Conservation (phyloP, 2,797 vertebrate genomes). For the Hirundo rustica region DNA sequence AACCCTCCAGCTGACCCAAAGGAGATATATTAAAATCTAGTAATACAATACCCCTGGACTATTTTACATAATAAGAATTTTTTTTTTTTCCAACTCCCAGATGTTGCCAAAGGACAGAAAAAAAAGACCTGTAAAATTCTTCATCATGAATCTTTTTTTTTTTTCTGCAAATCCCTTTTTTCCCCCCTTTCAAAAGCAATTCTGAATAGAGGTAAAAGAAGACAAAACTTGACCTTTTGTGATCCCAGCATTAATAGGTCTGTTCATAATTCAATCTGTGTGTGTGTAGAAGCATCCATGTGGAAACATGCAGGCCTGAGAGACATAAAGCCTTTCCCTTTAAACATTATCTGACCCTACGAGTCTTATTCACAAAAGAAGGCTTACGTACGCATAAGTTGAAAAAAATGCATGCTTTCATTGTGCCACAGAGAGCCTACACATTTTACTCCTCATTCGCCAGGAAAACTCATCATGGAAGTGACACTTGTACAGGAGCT, state of each 20-base stretch:
- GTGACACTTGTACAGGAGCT: slow-evolving; percentile 74
- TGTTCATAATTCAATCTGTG: slow-evolving; percentile 87
- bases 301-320: slow-evolving; percentile 82
- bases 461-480: slow-evolving; percentile 72
- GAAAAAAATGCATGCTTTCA: slow-evolving; percentile 75
- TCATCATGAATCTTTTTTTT: slow-evolving; percentile 78
- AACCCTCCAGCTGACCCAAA: slow-evolving; percentile 57
- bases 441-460: slow-evolving; percentile 72
- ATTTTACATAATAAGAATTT: slow-evolving; percentile 69
- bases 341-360: slow-evolving; percentile 85
- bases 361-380: slow-evolving; percentile 81
- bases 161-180: slow-evolving; percentile 74
- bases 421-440: slow-evolving; percentile 75
- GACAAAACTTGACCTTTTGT: slow-evolving; percentile 85
- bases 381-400: slow-evolving; percentile 80
- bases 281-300: slow-evolving; percentile 83
- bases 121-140: slow-evolving; percentile 75
- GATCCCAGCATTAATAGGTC: slow-evolving; percentile 84
- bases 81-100: slow-evolving; percentile 65
- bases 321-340: slow-evolving; percentile 82
- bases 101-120: slow-evolving; percentile 65
- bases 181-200: slow-evolving; percentile 76
- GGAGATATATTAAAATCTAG: slow-evolving; percentile 53
- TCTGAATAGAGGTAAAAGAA: slow-evolving; percentile 82
- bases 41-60: slow-evolving; percentile 59